Evolutionary conservation across 2,797 vertebrate genomes (phyloP).

Genomic region (Microctenopoma stevenorrisi): DNA sequence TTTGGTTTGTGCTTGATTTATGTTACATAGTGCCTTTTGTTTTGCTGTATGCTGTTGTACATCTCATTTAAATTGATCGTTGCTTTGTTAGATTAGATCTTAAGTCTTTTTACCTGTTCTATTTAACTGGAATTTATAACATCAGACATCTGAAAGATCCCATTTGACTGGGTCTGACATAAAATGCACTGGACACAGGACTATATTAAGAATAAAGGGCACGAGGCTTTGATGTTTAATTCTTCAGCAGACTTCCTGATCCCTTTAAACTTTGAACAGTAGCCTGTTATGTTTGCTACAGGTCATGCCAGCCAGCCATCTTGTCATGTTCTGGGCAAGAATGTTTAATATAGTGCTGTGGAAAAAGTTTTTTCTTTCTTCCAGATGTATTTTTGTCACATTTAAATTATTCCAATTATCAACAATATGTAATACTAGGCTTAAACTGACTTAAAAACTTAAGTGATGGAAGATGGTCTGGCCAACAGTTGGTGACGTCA

Average conservation of each 20-base stretch:
- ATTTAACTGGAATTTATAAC: no score
- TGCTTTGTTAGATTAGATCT: slow-evolving; percentile 11
- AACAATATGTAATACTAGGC: no score
- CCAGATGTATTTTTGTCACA: no score
- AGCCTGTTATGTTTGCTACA: slow-evolving; percentile 7
- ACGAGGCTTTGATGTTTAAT: slow-evolving; percentile 23
- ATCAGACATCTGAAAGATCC: no score
- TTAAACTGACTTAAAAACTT: no score
- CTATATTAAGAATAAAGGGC: slow-evolving; percentile 21
- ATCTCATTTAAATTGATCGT: slow-evolving; percentile 13
- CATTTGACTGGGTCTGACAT: slow-evolving; percentile 34
- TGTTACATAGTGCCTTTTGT: not conserved
- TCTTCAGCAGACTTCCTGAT: slow-evolving; percentile 16
- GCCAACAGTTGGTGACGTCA: no score
- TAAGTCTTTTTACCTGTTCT: no score
- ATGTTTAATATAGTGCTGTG: slow-evolving; percentile 7
- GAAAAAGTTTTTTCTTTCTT: no score
- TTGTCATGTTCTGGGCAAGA: not conserved
- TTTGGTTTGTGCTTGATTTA: slow-evolving; percentile 4
- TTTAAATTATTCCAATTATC: no score
- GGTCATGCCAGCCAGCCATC: not conserved
- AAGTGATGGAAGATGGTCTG: no score
- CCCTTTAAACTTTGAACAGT: slow-evolving; percentile 40
- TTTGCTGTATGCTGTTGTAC: not conserved
- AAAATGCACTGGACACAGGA: slow-evolving; percentile 22